A percentile compares a stretch with the other conserved stretches of the same genome.
phyloP scores from a whole-genome alignment of 2,888 invertebrate genomes.

The Patella ulyssiponensis region DNA sequence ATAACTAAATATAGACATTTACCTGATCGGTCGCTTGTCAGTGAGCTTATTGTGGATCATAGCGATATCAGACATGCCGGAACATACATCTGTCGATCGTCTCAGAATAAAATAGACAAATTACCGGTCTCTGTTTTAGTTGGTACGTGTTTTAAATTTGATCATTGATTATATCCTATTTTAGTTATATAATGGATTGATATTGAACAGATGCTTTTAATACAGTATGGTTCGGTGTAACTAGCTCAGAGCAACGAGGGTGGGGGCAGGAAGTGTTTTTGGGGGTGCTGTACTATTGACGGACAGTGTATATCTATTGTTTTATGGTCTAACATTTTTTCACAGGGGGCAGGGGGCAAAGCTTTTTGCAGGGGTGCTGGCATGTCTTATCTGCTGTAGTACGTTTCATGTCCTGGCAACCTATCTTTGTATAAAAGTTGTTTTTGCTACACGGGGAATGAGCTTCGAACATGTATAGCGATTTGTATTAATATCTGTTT shows the following conservation, averaged over 20 bases:
- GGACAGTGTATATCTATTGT: too few relatives aligned
- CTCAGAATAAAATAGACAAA: conserved; percentile 5
- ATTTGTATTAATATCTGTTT: neutral
- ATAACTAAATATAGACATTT: conserved; percentile 7
- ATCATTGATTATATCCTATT: neutral
- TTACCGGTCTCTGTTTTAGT: neutral
- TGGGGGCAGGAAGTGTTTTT: too few relatives aligned
- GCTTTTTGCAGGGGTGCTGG: too few relatives aligned
- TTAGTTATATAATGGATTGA: too few relatives aligned
- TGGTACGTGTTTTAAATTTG: neutral
- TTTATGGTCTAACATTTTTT: too few relatives aligned
- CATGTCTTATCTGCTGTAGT: too few relatives aligned
- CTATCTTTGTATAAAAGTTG: too few relatives aligned
- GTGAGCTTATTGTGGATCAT: conserved; percentile 11
- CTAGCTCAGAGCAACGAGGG: too few relatives aligned
- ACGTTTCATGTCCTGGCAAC: too few relatives aligned
- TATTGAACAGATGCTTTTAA: neutral
- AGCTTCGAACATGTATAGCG: neutral
- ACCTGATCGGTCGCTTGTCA: neutral
- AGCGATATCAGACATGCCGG: neutral
- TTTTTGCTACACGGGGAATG: too few relatives aligned
- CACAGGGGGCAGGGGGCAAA: too few relatives aligned
- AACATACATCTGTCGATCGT: conserved; percentile 1
- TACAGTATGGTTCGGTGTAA: neutral
- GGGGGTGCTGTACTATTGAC: too few relatives aligned